These are phyloP conservation scores for Acronicta psi DNA, from an alignment of 2,888 invertebrate genomes.

Conservation along the genomic window DNA sequence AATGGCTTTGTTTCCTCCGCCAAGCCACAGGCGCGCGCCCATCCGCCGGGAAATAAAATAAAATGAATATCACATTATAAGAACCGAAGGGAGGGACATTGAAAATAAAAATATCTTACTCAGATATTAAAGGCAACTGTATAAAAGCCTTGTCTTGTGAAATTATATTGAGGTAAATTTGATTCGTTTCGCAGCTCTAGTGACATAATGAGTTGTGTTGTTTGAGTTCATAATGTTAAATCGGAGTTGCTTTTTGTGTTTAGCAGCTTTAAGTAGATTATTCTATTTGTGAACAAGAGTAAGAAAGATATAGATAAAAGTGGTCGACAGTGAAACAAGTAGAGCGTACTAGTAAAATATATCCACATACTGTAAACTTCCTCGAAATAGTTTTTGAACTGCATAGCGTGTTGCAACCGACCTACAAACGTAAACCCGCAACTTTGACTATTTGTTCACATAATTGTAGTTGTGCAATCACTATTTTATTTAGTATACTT, in stretches of 20 bases:
- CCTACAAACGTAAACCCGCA: constrained; percentile 37
- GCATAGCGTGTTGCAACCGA: constrained; percentile 38
- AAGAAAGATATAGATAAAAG: neutral
- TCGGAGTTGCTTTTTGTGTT: constrained; percentile 32
- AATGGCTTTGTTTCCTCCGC: constrained; percentile 84
- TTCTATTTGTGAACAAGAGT: constrained; percentile 13
- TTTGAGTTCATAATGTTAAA: constrained; percentile 47
- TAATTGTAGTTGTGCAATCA: too few relatives aligned
- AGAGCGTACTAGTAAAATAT: constrained; percentile 10
- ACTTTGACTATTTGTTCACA: constrained; percentile 43
- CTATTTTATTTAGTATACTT: constrained; percentile 23
- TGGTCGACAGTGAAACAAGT: constrained; percentile 1
- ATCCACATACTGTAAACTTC: constrained; percentile 12
- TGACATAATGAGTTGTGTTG: constrained; percentile 66
- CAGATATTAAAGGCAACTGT: constrained; percentile 66
- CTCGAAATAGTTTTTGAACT: constrained; percentile 34
- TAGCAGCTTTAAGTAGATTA: constrained; percentile 21
- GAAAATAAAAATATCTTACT: constrained; percentile 70
- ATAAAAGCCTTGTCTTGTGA: constrained; percentile 66
- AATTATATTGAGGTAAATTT: constrained; percentile 75
- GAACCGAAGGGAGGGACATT: constrained; percentile 53
- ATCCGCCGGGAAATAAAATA: constrained; percentile 82
- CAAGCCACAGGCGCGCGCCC: constrained; percentile 68
- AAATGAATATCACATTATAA: constrained; percentile 80
- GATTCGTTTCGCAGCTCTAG: constrained; percentile 55